These are phyloP conservation scores for Eledona agricola DNA, from an alignment of 2,888 invertebrate species.

Conservation along the genomic window DNA sequence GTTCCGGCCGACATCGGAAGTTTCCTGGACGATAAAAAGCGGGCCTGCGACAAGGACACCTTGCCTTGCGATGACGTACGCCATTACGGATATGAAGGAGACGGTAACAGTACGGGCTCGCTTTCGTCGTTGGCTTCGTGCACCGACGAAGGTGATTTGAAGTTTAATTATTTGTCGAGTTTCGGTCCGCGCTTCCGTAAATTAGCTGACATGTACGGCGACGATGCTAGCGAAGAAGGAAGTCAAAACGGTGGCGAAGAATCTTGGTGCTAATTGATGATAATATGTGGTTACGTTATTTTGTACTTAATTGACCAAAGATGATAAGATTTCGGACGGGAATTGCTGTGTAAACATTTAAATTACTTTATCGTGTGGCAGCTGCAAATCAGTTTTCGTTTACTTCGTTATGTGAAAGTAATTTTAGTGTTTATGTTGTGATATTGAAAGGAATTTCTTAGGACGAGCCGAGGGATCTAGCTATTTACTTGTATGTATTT, in stretches of 20 bases:
- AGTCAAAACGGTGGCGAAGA: conserved; percentile 80
- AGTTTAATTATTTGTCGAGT: conserved; percentile 93
- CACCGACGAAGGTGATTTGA: conserved; percentile 71
- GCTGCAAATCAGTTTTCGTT: conserved; percentile 6
- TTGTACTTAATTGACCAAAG: conserved; percentile 29
- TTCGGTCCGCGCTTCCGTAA: conserved; percentile 97
- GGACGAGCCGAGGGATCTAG: too few species aligned
- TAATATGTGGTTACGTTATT: not conserved
- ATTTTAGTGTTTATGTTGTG: conserved; percentile 16
- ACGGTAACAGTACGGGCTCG: conserved; percentile 90
- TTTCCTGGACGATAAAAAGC: conserved; percentile 89
- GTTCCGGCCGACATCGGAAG: conserved; percentile 86
- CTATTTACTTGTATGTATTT: conserved; percentile 8
- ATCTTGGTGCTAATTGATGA: conserved; percentile 78
- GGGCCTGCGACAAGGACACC: conserved; percentile 89
- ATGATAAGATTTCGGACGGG: conserved; percentile 13
- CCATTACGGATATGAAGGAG: conserved; percentile 98
- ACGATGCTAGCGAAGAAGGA: conserved; percentile 83
- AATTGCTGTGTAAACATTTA: conserved; percentile 12
- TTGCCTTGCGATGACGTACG: conserved; percentile 95
- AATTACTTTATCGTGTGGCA: conserved; percentile 12
- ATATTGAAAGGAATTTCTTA: conserved; percentile 12
- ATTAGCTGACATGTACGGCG: conserved; percentile 94
- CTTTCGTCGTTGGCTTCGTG: conserved; percentile 92
- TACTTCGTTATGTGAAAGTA: conserved; percentile 2